A percentile compares a stretch with the other conserved stretches of the same genome.
These are phyloP conservation scores for Linnaemya vulpina DNA, from an alignment of 2,888 invertebrate species.

Conservation along the genomic window DNA sequence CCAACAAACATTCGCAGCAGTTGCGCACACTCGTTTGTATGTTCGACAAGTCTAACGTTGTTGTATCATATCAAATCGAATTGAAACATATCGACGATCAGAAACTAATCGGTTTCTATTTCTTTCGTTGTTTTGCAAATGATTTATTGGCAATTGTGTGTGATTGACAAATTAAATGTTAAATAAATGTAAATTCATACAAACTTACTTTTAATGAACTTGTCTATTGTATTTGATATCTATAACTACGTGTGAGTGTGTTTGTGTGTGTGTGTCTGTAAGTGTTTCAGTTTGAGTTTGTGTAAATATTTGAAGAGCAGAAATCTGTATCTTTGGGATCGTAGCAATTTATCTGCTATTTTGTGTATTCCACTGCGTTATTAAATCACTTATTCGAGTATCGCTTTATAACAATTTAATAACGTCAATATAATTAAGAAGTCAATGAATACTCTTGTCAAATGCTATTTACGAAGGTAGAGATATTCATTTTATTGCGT, in stretches of 20 bases:
- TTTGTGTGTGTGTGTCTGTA: background rate
- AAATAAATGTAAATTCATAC: conserved; percentile 68
- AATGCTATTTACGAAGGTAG: conserved; percentile 7
- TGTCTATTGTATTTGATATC: conserved; percentile 7
- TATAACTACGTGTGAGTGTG: background rate
- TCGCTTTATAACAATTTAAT: conserved; percentile 56
- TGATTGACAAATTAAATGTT: conserved; percentile 79
- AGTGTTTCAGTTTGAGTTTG: no score
- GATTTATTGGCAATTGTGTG: conserved; percentile 66
- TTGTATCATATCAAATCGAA: conserved; percentile 29
- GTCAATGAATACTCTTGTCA: conserved; percentile 56
- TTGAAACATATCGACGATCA: conserved; percentile 27
- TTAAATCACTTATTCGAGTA: conserved; percentile 30
- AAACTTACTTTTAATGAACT: background rate
- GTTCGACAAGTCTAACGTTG: background rate
- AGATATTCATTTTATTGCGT: background rate
- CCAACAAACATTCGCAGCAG: conserved; percentile 3
- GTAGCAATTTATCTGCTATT: conserved; percentile 1
- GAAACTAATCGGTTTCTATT: conserved; percentile 29
- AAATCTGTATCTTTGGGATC: conserved; percentile 18
- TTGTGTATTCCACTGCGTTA: background rate
- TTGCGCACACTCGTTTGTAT: conserved; percentile 14
- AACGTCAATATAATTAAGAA: conserved; percentile 59
- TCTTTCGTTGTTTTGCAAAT: conserved; percentile 45
- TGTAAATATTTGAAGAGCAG: no score